Conservation (phyloP, 2,113 vertebrate genomes). For the Phaethon lepturus region DNA sequence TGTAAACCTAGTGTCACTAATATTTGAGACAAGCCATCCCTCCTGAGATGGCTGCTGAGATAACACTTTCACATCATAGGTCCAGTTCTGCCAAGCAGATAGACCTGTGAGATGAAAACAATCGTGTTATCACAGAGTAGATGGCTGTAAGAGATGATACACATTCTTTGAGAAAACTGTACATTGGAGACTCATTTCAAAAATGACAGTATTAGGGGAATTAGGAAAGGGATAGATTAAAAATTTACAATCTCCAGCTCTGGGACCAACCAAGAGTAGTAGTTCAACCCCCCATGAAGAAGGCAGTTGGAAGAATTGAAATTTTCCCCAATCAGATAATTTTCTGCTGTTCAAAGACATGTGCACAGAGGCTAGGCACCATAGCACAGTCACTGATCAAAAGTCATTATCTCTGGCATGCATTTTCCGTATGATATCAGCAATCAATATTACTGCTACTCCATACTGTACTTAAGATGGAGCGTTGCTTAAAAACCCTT, state of each 20-base stretch:
- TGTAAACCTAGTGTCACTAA: conserved; percentile 45
- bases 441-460: background rate
- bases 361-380: background rate
- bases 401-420: background rate
- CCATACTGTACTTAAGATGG: background rate
- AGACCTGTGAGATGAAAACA: conserved; percentile 63
- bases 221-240: background rate
- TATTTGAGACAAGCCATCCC: conserved; percentile 42
- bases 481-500: background rate
- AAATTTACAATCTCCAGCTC: background rate
- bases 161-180: background rate
- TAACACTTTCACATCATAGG: conserved; percentile 73
- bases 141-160: background rate
- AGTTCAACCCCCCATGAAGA: background rate
- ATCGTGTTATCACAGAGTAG: background rate
- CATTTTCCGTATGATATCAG: background rate
- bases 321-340: background rate
- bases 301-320: background rate
- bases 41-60: background rate
- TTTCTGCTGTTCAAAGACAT: background rate
- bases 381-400: background rate
- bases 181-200: background rate
- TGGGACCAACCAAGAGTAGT: background rate
- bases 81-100: conserved; percentile 83
- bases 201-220: background rate